Base-by-base conservation (phyloP, 2,888 invertebrate genomes). In the Tryphoninae sp. region DNA sequence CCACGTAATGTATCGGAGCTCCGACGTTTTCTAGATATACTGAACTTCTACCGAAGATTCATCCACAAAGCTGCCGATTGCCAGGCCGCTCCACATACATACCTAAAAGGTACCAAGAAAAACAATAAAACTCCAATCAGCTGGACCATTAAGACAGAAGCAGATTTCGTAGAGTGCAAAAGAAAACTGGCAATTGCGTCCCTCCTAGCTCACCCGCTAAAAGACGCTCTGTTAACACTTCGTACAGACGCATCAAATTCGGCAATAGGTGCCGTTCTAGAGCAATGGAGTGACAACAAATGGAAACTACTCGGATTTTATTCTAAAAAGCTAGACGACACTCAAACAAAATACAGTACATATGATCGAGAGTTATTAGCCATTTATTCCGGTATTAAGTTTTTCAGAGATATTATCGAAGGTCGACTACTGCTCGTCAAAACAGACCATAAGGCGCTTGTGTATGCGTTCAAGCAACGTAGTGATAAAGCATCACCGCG, bases 221-320 rank as follows among this genome's bases (percentile, higher is more conserved):
- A 67, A n/a, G 59, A 82, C 62, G 75, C 74, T 8, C 68, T 55
- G 16, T 22, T 84, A 2, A 64, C 80, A n/a, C 7, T 85, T 8
- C 33, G 59, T 6, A 72, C 81, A 0, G 84, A 85, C 64, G 85
- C 84, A 9, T 81, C 78, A 2, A 75, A 82, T 22, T 16, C 16
- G 8, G 42, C 62, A 2, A 69, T 80, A 55, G 23, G 22, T 6
- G 26, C 3, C 4, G 2, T 58, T 19, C 58, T 58, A 9, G 19
- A 58, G 26, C 26, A 26, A 26, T 26, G 26, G 26, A 26, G 26
- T 26, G 3, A 26, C 26, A 26, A 26, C 26, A 26, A 26, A 4
- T 26, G 26, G 26, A 4, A 26, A 26, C 26, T 3, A 0, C 3
- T 26, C 26, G 26, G 26, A 26, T 26, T 26, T 26, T 26, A 26